phyloP scores from a whole-genome alignment of 2,888 invertebrate species.

The Oxyteleia sp. region DNA sequence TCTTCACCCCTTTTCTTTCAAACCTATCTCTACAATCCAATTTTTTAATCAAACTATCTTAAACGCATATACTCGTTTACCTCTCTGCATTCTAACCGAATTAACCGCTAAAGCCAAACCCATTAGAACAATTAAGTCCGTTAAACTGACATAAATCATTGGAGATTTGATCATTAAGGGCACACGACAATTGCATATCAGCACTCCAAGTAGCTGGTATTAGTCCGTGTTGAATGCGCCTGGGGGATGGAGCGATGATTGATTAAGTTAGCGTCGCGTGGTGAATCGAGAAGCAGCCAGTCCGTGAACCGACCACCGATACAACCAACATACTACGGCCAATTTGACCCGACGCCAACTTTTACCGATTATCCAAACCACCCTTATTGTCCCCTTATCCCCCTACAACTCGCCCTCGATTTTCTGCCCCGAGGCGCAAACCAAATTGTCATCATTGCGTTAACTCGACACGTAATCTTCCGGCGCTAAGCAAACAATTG shows the following conservation, averaged over 20 bases:
- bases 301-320: conserved; percentile 73
- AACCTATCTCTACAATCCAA: too few relatives aligned
- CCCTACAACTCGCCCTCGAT: conserved; percentile 65
- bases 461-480: conserved; percentile 54
- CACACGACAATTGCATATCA: conserved; percentile 70
- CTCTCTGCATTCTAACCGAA: conserved; percentile 7
- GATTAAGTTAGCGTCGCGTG: conserved; percentile 84
- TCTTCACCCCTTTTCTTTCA: too few relatives aligned
- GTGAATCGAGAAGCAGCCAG: conserved; percentile 60
- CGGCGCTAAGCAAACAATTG: conserved; percentile 24
- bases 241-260: conserved; percentile 80
- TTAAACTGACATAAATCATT: conserved; percentile 83
- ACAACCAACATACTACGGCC: conserved; percentile 80
- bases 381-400: conserved; percentile 70
- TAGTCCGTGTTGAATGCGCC: conserved; percentile 70
- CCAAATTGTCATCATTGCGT: conserved; percentile 70
- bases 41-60: too few relatives aligned
- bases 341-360: conserved; percentile 85
- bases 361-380: conserved; percentile 83
- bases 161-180: conserved; percentile 77
- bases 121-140: conserved; percentile 70
- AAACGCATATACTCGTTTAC: too few relatives aligned
- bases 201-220: conserved; percentile 77
- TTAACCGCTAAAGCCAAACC: conserved; percentile 48
- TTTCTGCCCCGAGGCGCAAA: conserved; percentile 70